Evolutionary conservation across 2,113 vertebrate species (phyloP), one percentile per base, ranked within the genome.

Genomic region (Nothobranchius furzeri): DNA sequence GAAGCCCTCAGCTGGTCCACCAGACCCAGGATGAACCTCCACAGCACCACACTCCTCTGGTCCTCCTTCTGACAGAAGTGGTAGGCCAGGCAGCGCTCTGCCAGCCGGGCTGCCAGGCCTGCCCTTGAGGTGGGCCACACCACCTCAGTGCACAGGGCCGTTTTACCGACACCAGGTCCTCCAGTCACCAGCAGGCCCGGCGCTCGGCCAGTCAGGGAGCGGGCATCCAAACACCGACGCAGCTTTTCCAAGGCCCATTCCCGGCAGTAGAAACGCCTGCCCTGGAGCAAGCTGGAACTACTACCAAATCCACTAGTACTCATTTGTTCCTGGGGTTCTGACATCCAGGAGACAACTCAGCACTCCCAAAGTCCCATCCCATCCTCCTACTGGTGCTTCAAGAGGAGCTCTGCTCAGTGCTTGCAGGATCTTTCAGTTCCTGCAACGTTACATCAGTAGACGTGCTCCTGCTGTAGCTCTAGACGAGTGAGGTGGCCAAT

Each of bases 161-260:
- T 94, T 65, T 95, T 95, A 12, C 94, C 94, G 0, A 92, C 85
- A 0, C 94, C 94, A 0, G 93, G 88, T 0, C 93, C 93, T 9
- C 93, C 93, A 0, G 81, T 93, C n/a, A 94, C 78, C 56, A 94
- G 83, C 17, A 94, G 65, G 11, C 94, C 92, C 0, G 76, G 50
- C 1, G 84, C 76, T 2, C 73, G 73, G 3, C 85, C 84, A 0
- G 81, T 45, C 6, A 69, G 12, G 0, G 80, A 65, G 12, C 91
- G 82, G 7, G 78, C 56, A 1, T 91, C 92, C 81, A 95, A 82
- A 70, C 88, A 91, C 76, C 73, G 88, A 37, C 85, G 84, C 63
- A 95, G 76, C 85, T 93, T 93, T 24, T 90, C 91, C 75, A 94
- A 87, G 59, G 93, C 94, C 94, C 94, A 94, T 87, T 94, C 93